These are phyloP conservation scores for Apolygus lucorum DNA, from an alignment of 1,140 invertebrate genomes.

Conservation along the genomic window DNA sequence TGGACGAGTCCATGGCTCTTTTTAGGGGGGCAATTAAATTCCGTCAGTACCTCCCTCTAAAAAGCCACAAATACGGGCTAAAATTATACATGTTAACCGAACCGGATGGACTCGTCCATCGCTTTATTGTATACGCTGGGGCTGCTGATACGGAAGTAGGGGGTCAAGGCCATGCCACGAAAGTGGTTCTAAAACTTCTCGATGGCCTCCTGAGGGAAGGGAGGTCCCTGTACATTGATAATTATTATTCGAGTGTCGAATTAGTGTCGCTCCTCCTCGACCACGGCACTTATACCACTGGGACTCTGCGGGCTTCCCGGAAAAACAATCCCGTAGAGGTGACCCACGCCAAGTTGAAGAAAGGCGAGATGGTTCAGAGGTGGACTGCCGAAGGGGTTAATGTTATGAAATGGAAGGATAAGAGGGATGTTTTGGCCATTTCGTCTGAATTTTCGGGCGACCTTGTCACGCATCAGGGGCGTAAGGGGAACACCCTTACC, in stretches of 20 bases:
- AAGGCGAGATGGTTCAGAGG: conserved; percentile 1
- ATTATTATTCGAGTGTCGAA: conserved; percentile 20
- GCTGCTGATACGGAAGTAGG: conserved; percentile 19
- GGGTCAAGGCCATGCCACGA: conserved; percentile 12
- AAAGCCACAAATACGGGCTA: conserved; percentile 39
- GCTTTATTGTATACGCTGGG: conserved; percentile 35
- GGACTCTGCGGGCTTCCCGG: background rate
- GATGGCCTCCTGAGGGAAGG: conserved; percentile 27
- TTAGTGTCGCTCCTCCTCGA: background rate
- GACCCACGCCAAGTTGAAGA: background rate
- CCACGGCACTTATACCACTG: background rate
- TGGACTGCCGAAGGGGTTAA: background rate
- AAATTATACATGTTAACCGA: conserved; percentile 39
- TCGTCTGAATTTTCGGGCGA: background rate
- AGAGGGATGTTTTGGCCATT: conserved; percentile 1
- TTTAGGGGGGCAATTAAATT: conserved; percentile 39
- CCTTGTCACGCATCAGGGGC: no score
- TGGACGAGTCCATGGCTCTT: conserved; percentile 40
- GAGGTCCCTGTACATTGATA: conserved; percentile 24
- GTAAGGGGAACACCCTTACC: no score
- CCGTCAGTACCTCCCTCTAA: conserved; percentile 40
- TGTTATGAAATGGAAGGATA: conserved; percentile 2
- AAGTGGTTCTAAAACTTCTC: conserved; percentile 27
- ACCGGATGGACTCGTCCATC: conserved; percentile 33
- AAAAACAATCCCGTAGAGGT: background rate